Evolutionary conservation across 37 sponge, comb jelly and placozoan genomes (phyloP), one percentile per base, ranked within the genome.

Genomic region (Dysidea cf. avara): DNA sequence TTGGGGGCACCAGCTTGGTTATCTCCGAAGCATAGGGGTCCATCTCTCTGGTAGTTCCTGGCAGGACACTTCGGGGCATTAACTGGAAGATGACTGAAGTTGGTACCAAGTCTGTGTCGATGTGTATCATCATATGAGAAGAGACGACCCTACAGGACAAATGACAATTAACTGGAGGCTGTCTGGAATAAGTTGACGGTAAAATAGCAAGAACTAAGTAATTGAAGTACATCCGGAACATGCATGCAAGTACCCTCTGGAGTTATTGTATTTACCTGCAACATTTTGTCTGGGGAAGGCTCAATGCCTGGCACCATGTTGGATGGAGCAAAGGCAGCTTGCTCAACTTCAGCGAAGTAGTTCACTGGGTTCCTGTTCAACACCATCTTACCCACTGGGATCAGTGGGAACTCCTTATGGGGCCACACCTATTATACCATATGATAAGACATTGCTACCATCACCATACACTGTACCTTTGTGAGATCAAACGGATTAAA

Each of bases 371-470:
- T 92, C 18, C 89, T 52, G 51, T 92, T 80, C 46, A 92, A 68
- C 30, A 88, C 85, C 64, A 89, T 14, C 46, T 36, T 63, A 29
- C 93, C 93, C 1, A 88, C 93, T 7, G 85, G 89, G 34, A 92
- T 88, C 28, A 92, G 82, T 20, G 93, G 93, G 60, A 66, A 92
- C 34, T 92, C 93, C 35, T 66, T 22, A 22, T 92, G 93, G 21
- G 93, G 89, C 93, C 93, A 92, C 7, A 90, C 53, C 88, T 87
- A n/a, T n/a, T n/a, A n/a, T n/a, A n/a, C n/a, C n/a, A n/a, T n/a
- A n/a, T n/a, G n/a, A n/a, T n/a, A n/a, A n/a, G n/a, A n/a, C n/a
- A n/a, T n/a, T n/a, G n/a, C n/a, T n/a, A n/a, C n/a, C n/a, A n/a
- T n/a, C 65, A 53, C 22, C 16, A n/a, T n/a, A n/a, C n/a, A n/a